Evolutionary conservation across 2,797 vertebrate genomes (phyloP), one percentile per base, ranked within the genome.

Genomic region (Sebastes ruberrimus): DNA sequence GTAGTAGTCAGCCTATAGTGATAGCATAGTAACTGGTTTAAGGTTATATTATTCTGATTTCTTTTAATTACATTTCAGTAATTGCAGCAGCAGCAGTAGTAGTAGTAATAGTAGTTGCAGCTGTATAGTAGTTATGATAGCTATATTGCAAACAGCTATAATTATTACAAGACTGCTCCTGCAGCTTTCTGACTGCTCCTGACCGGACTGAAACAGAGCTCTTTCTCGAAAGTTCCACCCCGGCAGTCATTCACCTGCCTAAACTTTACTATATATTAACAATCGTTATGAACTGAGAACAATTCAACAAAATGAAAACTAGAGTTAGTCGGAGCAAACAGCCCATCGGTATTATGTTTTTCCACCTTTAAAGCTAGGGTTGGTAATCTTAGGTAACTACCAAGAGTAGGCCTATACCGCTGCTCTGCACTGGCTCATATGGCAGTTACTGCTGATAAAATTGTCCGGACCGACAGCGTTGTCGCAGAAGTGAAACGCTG

Each of bases 391-490:
- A 49, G 0, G 42, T 0, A 49, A 49, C 42, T 49, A 49, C 3
- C 18, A 0, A 18, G 18, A 18, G 42, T 49, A 49, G 42, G 42
- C 18, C 42, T 18, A 49, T 49, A 49, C 42, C 18, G 42, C 42
- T 49, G 42, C 18, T 49, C 42, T 49, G 16, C 18, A 49, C 42
- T 49, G 42, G 16, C 16, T 49, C 42, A 20, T 49, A 49, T 8
- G 18, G 42, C 42, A 20, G 42, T 4, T 46, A 46, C 16, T 46
- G 42, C 42, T 46, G 42, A 46, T 46, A 46, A 46, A 46, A 42
- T 0, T 0, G 42, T 46, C 42, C 16, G 0, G 42, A 46, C 6
- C 16, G 42, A 46, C 42, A 46, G 0, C 16, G 16, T 46, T 46
- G 16, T 46, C 16, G 7, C 6, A 3, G 42, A 46, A 46, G 42